Evolutionary conservation across 2,797 vertebrate species (phyloP), one percentile per base, ranked within the genome.

Genomic region (Onychomys arenicola): DNA sequence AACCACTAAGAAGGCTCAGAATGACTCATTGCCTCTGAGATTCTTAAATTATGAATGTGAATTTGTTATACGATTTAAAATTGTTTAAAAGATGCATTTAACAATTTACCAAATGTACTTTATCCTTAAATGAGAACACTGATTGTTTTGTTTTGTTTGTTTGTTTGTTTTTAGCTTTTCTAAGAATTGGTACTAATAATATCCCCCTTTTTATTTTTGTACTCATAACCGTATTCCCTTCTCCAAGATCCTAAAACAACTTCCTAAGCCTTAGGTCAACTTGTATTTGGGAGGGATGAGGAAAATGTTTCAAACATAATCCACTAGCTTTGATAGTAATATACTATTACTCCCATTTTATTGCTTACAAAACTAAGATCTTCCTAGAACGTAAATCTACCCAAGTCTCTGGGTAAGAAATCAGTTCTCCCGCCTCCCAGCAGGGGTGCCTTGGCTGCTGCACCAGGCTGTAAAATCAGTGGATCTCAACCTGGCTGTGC

Each of bases 11-110:
- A 71, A 89, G 55, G 81, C 75, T 93, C 94, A 61, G 59, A 89
- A 96, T 73, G 95, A 96, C 49, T 77, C 69, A 78, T 95, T 97
- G 85, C 78, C 67, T 71, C n/a, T 5, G 59, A 97, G 76, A 85
- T 85, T 91, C 59, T 97, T 78, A 75, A 92, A 92, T 93, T 96
- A 59, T 85, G 87, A 95, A 87, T 91, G 65, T 67, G 75, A 92
- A 92, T 92, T 96, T 84, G 76, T 96, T 97, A 94, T 93, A 57
- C 93, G 86, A 83, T 94, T 96, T 78, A 84, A 95, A 71, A 71
- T 91, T 92, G 69, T 91, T 96, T 87, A 84, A 91, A 94, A 93
- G 61, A 82, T 43, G 27, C 21, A 89, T 88, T 81, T 96, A 94
- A 63, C 2, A 67, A 84, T 95, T 90, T 96, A 89, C 96, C 63